Evolutionary conservation across 2,888 invertebrate genomes (phyloP).

Genomic region (Metalampra italica): DNA sequence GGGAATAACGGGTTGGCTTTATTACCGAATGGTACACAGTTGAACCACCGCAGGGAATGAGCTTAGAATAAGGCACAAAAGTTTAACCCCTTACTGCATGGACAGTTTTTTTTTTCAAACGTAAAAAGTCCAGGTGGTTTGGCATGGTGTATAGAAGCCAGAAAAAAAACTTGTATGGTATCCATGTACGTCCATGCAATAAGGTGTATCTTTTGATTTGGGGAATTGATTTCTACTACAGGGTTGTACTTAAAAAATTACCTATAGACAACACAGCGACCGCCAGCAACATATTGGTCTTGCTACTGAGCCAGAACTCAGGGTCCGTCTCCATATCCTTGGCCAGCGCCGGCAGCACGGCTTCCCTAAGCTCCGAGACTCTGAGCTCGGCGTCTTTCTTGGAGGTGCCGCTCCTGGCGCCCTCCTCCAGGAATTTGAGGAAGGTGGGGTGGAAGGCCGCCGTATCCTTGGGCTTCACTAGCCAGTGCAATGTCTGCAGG

Average conservation of each 20-base stretch:
- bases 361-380: constrained; percentile 83
- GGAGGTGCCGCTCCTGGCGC: constrained; percentile 83
- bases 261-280: constrained; percentile 84
- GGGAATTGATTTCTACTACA: too few relatives aligned
- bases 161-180: too few relatives aligned
- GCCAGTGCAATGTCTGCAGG: constrained; percentile 86
- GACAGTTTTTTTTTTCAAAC: too few relatives aligned
- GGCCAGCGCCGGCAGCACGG: constrained; percentile 80
- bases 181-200: too few relatives aligned
- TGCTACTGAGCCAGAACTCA: constrained; percentile 82
- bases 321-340: constrained; percentile 78
- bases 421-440: constrained; percentile 84
- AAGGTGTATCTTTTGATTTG: too few relatives aligned
- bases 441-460: constrained; percentile 90
- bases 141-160: too few relatives aligned
- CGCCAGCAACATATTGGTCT: constrained; percentile 83
- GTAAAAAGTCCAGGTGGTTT: too few relatives aligned
- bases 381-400: constrained; percentile 85
- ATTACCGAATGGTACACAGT: too few relatives aligned
- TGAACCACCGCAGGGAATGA: too few relatives aligned
- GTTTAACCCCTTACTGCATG: too few relatives aligned
- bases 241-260: constrained; percentile 22
- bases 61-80: too few relatives aligned
- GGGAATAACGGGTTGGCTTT: too few relatives aligned
- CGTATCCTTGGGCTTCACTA: constrained; percentile 89